Conservation (phyloP, 2,888 invertebrate species). For the Plemyria rubiginata region DNA sequence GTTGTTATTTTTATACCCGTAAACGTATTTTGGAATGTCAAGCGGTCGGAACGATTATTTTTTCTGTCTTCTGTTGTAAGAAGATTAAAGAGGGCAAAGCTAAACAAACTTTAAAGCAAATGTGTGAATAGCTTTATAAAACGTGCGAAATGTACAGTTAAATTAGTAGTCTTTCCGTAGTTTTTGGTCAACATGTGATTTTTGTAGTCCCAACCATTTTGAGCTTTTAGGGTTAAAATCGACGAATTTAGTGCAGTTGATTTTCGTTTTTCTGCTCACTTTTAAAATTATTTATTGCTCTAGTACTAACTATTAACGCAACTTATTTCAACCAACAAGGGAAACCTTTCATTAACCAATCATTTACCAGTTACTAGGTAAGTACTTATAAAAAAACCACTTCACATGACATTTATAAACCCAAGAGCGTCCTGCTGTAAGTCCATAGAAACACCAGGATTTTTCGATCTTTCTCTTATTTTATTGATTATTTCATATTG, state of each 20-base stretch:
- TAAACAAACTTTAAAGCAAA: slow-evolving; percentile 48
- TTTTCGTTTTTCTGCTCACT: slow-evolving; percentile 8
- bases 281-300: slow-evolving; percentile 1
- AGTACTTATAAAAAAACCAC: too few relatives aligned
- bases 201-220: slow-evolving; percentile 51
- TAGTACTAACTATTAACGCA: background rate
- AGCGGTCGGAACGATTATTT: slow-evolving; percentile 44
- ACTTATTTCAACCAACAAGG: too few relatives aligned
- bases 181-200: slow-evolving; percentile 49
- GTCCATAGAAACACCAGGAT: background rate
- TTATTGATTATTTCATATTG: slow-evolving; percentile 1
- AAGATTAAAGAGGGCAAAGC: slow-evolving; percentile 50
- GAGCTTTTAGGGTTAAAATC: slow-evolving; percentile 77
- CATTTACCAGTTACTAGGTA: too few relatives aligned
- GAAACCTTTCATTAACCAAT: too few relatives aligned
- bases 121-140: slow-evolving; percentile 44
- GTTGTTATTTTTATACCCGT: slow-evolving; percentile 34
- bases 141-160: slow-evolving; percentile 50
- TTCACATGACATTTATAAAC: too few relatives aligned
- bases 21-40: slow-evolving; percentile 26
- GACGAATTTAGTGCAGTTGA: slow-evolving; percentile 59
- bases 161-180: slow-evolving; percentile 37
- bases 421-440: background rate
- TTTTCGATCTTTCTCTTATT: slow-evolving; percentile 7
- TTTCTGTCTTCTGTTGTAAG: slow-evolving; percentile 65